Evolutionary conservation across 2,888 invertebrate species (phyloP).

Genomic region (Rosalia funebris): DNA sequence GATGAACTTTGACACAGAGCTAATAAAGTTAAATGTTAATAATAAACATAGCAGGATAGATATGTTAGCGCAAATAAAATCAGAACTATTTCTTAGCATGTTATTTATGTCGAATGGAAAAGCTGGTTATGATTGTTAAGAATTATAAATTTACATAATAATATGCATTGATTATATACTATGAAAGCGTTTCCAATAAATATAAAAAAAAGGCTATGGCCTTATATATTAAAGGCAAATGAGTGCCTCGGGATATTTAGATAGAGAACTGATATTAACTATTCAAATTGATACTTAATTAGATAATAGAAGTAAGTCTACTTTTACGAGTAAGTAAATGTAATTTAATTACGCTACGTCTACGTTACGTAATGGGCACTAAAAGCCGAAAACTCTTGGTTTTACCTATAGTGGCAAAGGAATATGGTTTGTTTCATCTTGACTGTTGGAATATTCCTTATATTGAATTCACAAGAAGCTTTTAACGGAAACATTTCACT

Average conservation of each 20-base stretch:
- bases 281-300: conserved; percentile 9
- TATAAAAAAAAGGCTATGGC: no score
- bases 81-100: no score
- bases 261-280: conserved; percentile 8
- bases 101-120: no score
- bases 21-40: no score
- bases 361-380: conserved; percentile 18
- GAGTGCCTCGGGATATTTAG: conserved; percentile 16
- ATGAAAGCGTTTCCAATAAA: no score
- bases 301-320: not conserved
- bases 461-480: conserved; percentile 16
- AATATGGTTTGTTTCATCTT: conserved; percentile 26
- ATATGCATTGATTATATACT: no score
- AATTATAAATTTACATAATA: no score
- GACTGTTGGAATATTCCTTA: conserved; percentile 14
- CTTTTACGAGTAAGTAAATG: conserved; percentile 17
- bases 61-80: no score
- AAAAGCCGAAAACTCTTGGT: conserved; percentile 8
- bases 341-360: conserved; percentile 12
- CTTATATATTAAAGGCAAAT: no score
- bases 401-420: conserved; percentile 6
- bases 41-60: no score
- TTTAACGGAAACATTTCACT: conserved; percentile 18
- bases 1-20: no score
- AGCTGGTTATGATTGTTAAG: no score